Percentiles rank a stretch among this genome's conserved stretches.
phyloP scores from a whole-genome alignment of 1,140 invertebrate species.

The Aphaenogaster floridana region DNA sequence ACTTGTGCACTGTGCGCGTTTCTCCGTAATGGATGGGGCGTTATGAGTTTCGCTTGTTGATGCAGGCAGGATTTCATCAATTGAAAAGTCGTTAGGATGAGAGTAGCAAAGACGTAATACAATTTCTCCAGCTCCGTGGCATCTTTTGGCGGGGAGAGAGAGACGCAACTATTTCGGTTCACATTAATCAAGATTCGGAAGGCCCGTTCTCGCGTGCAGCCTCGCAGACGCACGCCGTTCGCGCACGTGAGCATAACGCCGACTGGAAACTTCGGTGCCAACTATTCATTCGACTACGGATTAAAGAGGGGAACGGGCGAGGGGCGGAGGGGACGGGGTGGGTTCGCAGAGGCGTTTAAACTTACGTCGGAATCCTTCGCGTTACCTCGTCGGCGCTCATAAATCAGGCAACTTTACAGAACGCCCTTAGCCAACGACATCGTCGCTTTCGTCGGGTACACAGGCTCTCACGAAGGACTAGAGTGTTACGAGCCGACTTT shows the following conservation, averaged over 20 bases:
- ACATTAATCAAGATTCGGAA: conserved; percentile 76
- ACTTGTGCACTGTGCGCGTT: not conserved
- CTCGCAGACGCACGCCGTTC: conserved; percentile 57
- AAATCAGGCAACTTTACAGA: conserved; percentile 79
- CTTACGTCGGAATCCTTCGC: conserved; percentile 79
- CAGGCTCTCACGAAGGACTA: conserved; percentile 54
- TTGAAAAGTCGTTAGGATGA: conserved; percentile 19
- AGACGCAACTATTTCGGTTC: conserved; percentile 36
- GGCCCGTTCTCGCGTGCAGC: conserved; percentile 62
- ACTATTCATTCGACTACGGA: conserved; percentile 76
- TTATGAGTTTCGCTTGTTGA: not conserved
- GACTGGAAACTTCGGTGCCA: conserved; percentile 71
- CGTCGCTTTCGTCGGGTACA: conserved; percentile 61
- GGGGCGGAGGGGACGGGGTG: not conserved
- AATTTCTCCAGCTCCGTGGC: not conserved
- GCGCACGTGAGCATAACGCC: conserved; percentile 68
- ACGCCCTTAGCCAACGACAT: conserved; percentile 71
- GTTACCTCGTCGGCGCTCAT: conserved; percentile 75
- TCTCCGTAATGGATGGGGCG: not conserved
- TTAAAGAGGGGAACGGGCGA: not conserved
- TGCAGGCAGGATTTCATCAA: conserved; percentile 2
- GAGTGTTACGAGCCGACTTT: conserved; percentile 61
- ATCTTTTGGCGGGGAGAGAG: not conserved
- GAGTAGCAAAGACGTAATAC: not conserved
- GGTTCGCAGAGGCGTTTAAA: conserved; percentile 74